Conservation (phyloP, 2,797 vertebrate genomes). For the Morelia viridis region DNA sequence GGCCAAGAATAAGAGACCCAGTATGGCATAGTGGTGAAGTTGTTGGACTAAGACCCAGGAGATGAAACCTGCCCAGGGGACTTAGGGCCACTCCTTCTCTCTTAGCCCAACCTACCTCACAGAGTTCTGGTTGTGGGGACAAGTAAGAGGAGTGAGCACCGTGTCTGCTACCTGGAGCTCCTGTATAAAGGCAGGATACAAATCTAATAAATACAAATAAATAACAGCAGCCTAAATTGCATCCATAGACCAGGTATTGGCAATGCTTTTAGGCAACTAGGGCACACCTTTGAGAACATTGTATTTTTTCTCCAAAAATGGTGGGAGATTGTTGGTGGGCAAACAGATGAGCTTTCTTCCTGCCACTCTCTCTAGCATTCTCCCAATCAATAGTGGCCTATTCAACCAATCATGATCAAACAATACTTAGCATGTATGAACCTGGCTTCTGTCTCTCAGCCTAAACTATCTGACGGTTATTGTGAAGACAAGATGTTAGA, state of each 20-base stretch:
- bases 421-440: not conserved
- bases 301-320: not conserved
- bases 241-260: not conserved
- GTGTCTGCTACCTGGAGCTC: not conserved
- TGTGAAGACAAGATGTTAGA: not conserved
- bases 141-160: not conserved
- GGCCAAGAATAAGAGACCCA: not conserved
- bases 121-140: not conserved
- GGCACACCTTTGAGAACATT: not conserved
- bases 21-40: not conserved
- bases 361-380: not conserved
- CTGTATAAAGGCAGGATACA: not conserved
- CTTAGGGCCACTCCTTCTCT: not conserved
- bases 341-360: not conserved
- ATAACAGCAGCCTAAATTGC: not conserved
- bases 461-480: not conserved
- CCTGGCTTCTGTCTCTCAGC: not conserved
- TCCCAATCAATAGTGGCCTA: not conserved
- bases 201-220: not conserved
- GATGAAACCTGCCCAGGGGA: not conserved
- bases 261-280: not conserved
- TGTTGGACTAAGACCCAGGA: not conserved
- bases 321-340: not conserved
- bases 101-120: not conserved
- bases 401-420: not conserved